Evolutionary conservation across 2,888 invertebrate genomes (phyloP).

Genomic region (Cremastinae sp.): DNA sequence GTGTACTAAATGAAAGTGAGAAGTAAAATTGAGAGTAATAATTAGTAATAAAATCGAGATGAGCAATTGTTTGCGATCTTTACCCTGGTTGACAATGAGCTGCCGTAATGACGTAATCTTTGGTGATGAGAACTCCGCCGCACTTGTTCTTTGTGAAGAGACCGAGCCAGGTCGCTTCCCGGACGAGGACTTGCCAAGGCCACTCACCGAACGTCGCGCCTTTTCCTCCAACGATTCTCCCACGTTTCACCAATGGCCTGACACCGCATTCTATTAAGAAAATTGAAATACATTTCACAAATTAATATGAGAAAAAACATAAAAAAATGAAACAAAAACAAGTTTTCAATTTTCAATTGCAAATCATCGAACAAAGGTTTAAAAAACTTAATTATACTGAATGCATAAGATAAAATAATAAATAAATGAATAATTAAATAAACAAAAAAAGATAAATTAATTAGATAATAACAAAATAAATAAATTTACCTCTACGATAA

Average conservation of each 20-base stretch:
- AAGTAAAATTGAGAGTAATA: too few species aligned
- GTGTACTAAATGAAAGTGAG: too few species aligned
- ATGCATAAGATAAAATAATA: too few species aligned
- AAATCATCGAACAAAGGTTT: too few species aligned
- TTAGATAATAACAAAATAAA: background rate
- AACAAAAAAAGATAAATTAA: background rate
- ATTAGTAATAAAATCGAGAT: too few species aligned
- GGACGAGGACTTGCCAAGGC: conserved; percentile 96
- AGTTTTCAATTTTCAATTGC: too few species aligned
- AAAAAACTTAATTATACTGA: too few species aligned
- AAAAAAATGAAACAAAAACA: background rate
- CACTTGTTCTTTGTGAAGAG: conserved; percentile 97
- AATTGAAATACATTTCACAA: too few species aligned
- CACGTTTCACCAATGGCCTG: conserved; percentile 89
- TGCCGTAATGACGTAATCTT: conserved; percentile 92
- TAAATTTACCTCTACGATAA: conserved; percentile 70
- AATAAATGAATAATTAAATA: too few species aligned
- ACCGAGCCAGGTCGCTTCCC: conserved; percentile 96
- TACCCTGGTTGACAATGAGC: conserved; percentile 97
- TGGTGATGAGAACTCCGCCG: conserved; percentile 95
- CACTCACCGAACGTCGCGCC: conserved; percentile 92
- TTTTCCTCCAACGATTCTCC: conserved; percentile 94
- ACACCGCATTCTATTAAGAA: conserved; percentile 89
- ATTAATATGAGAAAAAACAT: too few species aligned
- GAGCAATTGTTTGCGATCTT: conserved; percentile 70